Conservation (phyloP, 2,113 vertebrate genomes). For the Isichthys henryi region DNA sequence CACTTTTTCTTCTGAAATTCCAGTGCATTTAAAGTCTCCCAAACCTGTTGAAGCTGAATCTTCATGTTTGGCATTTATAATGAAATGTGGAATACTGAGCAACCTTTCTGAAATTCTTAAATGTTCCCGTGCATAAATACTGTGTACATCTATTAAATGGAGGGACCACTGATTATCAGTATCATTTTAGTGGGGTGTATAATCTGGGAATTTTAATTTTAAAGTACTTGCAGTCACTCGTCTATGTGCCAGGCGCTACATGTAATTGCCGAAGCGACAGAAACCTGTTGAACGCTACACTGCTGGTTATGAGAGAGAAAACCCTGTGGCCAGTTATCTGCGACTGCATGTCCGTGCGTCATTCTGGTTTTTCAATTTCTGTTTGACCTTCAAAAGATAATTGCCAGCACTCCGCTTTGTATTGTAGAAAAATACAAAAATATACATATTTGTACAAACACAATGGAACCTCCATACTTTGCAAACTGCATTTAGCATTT, state of each 20-base stretch:
- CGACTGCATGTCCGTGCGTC: neutral
- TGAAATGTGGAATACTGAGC: neutral
- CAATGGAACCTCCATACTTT: neutral
- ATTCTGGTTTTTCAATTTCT: neutral
- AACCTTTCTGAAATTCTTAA: neutral
- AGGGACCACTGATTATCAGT: neutral
- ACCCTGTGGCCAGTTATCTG: neutral
- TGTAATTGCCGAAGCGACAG: neutral
- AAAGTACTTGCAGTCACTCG: neutral
- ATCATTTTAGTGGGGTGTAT: neutral
- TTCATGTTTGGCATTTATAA: neutral
- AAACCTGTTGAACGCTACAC: neutral
- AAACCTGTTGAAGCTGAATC: neutral
- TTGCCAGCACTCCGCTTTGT: neutral
- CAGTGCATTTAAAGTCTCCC: no score
- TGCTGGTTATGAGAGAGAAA: neutral
- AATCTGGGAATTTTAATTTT: neutral
- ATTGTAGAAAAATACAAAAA: slow-evolving; percentile 1
- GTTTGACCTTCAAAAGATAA: slow-evolving; percentile 2
- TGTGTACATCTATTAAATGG: neutral
- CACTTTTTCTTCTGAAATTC: neutral
- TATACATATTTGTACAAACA: neutral
- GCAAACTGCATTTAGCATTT: neutral
- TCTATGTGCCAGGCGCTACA: neutral
- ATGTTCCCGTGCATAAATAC: neutral